Evolutionary conservation across 1,140 invertebrate species (phyloP).

Genomic region (Archegozetes longisetosus): DNA sequence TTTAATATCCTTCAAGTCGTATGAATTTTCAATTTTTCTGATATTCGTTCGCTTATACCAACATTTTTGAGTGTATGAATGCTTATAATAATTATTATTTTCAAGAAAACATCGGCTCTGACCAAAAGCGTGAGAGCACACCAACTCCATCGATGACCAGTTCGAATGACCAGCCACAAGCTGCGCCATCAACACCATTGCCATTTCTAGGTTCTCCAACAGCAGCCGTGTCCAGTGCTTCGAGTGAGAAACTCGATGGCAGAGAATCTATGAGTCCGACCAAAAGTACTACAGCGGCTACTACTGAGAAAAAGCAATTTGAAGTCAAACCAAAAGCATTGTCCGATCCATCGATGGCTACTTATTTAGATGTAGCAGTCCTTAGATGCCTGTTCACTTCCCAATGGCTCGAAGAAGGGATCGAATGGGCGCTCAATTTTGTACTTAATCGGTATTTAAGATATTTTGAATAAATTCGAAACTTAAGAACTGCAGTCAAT

Average conservation of each 20-base stretch:
- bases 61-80: too few species aligned
- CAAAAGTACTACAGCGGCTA: neutral
- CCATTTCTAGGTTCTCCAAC: neutral
- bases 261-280: neutral
- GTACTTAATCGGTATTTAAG: conserved; percentile 51
- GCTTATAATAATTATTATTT: too few species aligned
- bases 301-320: conserved; percentile 2
- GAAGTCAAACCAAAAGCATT: conserved; percentile 4
- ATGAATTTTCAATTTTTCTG: too few species aligned
- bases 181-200: neutral
- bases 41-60: too few species aligned
- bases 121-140: neutral
- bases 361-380: conserved; percentile 88
- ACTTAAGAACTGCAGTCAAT: too few species aligned
- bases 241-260: neutral
- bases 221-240: neutral
- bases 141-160: neutral
- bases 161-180: neutral
- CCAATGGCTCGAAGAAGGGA: conserved; percentile 94
- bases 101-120: too few species aligned
- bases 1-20: too few species aligned
- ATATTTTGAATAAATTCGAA: conserved; percentile 7
- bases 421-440: conserved; percentile 92
- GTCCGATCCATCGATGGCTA: conserved; percentile 43
- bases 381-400: conserved; percentile 87